Evolutionary conservation across 35 echinoderm and acorn worm species (phyloP), one percentile per base, ranked within the genome.

Genomic region (Apostichopus japonicus): DNA sequence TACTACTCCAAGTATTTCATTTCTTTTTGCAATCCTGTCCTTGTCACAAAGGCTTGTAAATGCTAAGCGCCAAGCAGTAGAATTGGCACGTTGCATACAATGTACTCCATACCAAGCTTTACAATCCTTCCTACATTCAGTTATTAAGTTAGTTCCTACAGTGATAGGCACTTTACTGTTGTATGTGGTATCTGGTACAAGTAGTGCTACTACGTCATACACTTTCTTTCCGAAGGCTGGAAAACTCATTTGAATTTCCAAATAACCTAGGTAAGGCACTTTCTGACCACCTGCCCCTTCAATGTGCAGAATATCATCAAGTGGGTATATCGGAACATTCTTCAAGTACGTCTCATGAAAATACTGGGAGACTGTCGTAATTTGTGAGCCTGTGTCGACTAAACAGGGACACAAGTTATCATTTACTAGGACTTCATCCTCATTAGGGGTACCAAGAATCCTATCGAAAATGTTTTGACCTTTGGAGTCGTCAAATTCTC

Each of bases 311-410:
- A 90, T 15, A 1, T 92, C 84, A 10, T 72, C 10, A 22, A 92
- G 25, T 44, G 82, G 21, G 6, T 72, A 19, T 6, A 92, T 21
- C 2, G 77, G 84, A 23, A 63, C 16, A 10, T 81, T n/a, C 55
- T 24, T 71, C 21, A 95, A 84, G 58, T 93, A 19, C 4, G 15
- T 14, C 23, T 55, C 80, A 91, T 94, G 83, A 55, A 91, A 94
- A 6, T 70, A 90, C 33, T 77, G 7, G 2, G 88, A 54, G 33
- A 95, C 62, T 6, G 94, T 93, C 6, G 92, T 95, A 1, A 95
- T 79, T 59, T 93, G 86, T 13, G 94, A 91, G 16, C 94, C 94
- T 17, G 94, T 90, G 58, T 93, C 91, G 1, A 95, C 75, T 55
- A 93, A 56, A 90, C 91, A 90, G 16, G 10, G 17, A 51, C 78